Percentiles rank a stretch among this genome's conserved stretches.
phyloP scores from a whole-genome alignment of 1,140 invertebrate species.

The Magallana gigas region DNA sequence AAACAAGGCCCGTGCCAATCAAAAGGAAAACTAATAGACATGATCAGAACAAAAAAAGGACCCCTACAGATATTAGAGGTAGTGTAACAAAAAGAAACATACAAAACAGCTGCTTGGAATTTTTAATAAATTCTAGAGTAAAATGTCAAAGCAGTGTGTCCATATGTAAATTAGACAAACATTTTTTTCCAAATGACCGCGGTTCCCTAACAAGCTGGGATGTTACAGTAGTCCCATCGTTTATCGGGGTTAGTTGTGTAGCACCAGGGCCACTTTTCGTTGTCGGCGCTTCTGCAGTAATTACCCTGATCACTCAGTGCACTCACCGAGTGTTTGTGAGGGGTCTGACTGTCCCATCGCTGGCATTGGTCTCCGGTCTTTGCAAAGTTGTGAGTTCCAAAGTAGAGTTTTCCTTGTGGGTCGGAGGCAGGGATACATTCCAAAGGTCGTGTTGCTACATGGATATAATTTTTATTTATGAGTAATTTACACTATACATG shows the following conservation, averaged over 20 bases:
- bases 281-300: conserved; percentile 46
- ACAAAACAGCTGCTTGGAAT: no score
- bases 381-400: conserved; percentile 29
- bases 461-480: no score
- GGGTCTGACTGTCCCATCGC: conserved; percentile 33
- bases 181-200: no score
- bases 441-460: not conserved
- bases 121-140: no score
- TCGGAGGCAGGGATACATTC: not conserved
- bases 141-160: no score
- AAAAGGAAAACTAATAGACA: no score
- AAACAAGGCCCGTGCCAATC: no score
- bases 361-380: conserved; percentile 51
- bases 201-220: not conserved
- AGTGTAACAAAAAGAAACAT: no score
- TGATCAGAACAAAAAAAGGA: no score
- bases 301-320: not conserved
- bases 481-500: no score
- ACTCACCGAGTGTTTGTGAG: conserved; percentile 34
- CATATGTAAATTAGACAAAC: no score
- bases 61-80: no score
- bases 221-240: conserved; percentile 45
- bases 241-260: conserved; percentile 43
- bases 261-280: conserved; percentile 40
- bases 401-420: not conserved